Base-by-base conservation (phyloP, 2,113 vertebrate species). In the Lucifuga dentata region DNA sequence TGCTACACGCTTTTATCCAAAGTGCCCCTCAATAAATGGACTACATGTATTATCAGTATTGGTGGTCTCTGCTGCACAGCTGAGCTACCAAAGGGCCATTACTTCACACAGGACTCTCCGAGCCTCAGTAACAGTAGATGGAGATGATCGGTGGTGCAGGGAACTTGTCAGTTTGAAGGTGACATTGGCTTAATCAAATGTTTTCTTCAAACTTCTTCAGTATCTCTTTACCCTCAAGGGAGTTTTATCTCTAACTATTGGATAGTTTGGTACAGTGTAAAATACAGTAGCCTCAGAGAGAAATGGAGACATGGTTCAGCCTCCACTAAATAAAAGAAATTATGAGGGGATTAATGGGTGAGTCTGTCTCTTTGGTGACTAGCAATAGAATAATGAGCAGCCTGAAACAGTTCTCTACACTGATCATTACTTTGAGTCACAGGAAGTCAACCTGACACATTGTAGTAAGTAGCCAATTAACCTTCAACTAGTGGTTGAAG, bases 1-100 rank as follows among this genome's bases (percentile, higher is more conserved):
- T 78, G 66, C 46, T 66, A 59, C 64, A 48, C 67, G 76, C 85
- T 86, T 88, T 85, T 72, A 85, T 84, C 62, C 70, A 71, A 55
- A 83, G 62, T 80, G 55, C 81, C 51, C 35, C 49, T 49, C 66
- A 50, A 29, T 62, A 57, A 46, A 69, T 71, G 24, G 49, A 10
- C 5, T 46, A 35, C 76, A 49, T 3, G 8, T 33, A 19, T 70
- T 79, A 11, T 39, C 1, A 4, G 56, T 68, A 24, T 16, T 39
- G 68, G 57, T 44, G 50, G 38, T 71, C 55, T 39, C 46, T 44
- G 9, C 7, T 23, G 41, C 24, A 49, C 62, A 20, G 23, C 1
- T 35, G 44, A 1, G 4, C 73, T 72, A 33, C n/a, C 49, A 16
- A 38, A 15, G 16, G 60, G 49, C 50, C 36, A 41, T 36, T 39